Evolutionary conservation across 2,113 vertebrate genomes (phyloP).

Genomic region (Lipotes vexillifer): DNA sequence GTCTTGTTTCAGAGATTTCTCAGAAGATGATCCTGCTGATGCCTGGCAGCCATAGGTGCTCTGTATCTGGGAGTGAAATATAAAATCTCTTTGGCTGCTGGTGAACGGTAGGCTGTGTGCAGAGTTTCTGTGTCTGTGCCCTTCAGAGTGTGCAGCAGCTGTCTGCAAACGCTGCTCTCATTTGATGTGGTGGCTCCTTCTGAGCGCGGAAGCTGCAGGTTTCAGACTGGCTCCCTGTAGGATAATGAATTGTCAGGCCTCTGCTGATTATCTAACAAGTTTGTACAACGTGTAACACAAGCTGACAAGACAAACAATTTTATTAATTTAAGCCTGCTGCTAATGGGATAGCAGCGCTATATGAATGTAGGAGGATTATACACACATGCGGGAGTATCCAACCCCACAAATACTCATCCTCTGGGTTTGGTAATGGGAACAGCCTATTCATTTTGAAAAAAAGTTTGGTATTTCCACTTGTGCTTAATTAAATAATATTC

Average conservation of each 20-base stretch:
- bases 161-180: constrained; percentile 38
- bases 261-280: constrained; percentile 75
- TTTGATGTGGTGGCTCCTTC: constrained; percentile 53
- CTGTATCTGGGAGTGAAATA: not conserved
- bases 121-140: not conserved
- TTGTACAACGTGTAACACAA: constrained; percentile 54
- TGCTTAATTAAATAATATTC: not conserved
- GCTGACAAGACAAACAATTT: constrained; percentile 77
- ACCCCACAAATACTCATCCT: not conserved
- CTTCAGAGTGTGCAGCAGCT: constrained; percentile 17
- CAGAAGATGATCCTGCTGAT: not conserved
- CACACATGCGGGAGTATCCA: not conserved
- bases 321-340: constrained; percentile 73
- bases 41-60: not conserved
- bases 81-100: not conserved
- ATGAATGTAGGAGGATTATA: constrained; percentile 39
- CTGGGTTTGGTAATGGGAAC: constrained; percentile 2
- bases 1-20: not conserved
- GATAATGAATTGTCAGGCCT: constrained; percentile 75
- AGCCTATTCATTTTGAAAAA: not conserved
- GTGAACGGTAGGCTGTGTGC: not conserved
- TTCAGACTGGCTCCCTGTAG: constrained; percentile 66
- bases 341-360: constrained; percentile 48
- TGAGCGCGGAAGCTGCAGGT: constrained; percentile 57
- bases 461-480: constrained; percentile 44